phyloP scores from a whole-genome alignment of 2,113 vertebrate species.

The Mormyrus iriodes region DNA sequence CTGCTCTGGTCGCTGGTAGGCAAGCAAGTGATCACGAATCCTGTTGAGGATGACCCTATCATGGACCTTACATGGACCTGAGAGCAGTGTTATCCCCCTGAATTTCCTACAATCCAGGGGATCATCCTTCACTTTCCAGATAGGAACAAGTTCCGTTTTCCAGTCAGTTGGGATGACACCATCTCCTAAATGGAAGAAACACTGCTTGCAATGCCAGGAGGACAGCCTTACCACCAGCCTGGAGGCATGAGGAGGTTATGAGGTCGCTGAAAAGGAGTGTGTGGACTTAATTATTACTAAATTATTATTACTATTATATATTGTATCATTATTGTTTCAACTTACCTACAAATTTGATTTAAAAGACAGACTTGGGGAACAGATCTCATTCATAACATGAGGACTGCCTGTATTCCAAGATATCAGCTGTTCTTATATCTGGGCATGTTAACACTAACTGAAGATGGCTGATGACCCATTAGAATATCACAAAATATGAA shows the following conservation, averaged over 20 bases:
- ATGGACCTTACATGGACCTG: background rate
- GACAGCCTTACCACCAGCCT: background rate
- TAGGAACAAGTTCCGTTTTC: background rate
- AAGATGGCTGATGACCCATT: background rate
- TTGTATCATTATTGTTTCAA: background rate
- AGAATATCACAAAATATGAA: background rate
- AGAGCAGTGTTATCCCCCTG: background rate
- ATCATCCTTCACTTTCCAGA: background rate
- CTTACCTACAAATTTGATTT: background rate
- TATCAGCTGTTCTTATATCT: background rate
- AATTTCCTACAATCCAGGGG: background rate
- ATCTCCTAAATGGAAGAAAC: background rate
- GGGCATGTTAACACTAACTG: background rate
- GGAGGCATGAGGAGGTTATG: background rate
- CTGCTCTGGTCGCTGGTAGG: background rate
- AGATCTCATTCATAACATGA: background rate
- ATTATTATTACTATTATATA: background rate
- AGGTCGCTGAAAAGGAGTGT: background rate
- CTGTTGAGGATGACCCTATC: background rate
- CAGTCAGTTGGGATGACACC: background rate
- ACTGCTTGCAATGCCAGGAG: background rate
- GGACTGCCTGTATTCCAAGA: background rate
- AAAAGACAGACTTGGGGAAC: background rate
- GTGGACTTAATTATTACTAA: background rate
- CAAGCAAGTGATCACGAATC: background rate